Evolutionary conservation across 2,888 invertebrate genomes (phyloP).

Genomic region (Tetragnatha montana): DNA sequence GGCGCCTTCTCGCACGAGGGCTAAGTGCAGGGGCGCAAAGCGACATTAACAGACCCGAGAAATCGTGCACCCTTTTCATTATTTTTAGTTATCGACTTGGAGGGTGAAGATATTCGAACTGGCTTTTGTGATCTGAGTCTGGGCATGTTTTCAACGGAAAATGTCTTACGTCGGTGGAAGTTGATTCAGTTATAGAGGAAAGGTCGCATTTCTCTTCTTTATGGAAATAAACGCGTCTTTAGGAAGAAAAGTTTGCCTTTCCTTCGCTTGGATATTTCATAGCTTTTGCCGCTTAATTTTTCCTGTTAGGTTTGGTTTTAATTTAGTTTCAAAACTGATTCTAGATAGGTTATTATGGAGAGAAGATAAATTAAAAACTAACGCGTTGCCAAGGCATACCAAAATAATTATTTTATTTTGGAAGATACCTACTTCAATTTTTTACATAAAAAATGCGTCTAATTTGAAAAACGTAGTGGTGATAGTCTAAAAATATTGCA

Average conservation of each 20-base stretch:
- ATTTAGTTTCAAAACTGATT: no score
- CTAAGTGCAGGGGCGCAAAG: background rate
- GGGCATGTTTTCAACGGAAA: background rate
- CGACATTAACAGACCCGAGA: constrained; percentile 15
- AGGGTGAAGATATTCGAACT: background rate
- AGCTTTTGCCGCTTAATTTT: constrained; percentile 7
- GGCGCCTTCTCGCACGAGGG: background rate
- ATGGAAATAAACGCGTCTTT: background rate
- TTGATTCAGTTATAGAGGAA: background rate
- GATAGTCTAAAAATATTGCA: no score
- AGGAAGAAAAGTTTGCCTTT: no score
- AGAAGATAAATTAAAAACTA: no score
- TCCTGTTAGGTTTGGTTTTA: background rate
- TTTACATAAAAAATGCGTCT: no score
- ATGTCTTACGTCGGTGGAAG: background rate
- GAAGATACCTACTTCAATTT: no score
- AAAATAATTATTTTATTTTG: no score
- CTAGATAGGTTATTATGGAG: background rate
- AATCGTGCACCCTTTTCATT: background rate
- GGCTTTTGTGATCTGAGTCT: background rate
- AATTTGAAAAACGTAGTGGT: no score
- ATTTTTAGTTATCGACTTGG: background rate
- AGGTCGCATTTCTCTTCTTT: background rate
- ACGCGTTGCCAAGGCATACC: no score
- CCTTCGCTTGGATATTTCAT: background rate